Conservation (phyloP, 2,888 invertebrate genomes). For the Luperina testacea region DNA sequence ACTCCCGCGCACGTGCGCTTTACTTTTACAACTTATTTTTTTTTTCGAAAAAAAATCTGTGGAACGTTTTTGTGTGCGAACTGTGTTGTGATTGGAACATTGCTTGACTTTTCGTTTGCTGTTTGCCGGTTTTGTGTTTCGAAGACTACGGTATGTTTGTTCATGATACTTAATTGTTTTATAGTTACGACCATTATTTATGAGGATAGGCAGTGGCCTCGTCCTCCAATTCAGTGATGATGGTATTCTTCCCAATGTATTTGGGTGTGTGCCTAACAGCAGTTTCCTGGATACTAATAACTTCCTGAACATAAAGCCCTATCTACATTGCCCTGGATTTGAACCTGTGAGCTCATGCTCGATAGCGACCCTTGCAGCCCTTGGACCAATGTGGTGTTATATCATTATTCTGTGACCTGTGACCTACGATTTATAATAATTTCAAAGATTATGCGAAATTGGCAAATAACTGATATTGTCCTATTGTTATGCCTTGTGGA, state of each 20-base stretch:
- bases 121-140: constrained; percentile 70
- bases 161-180: constrained; percentile 46
- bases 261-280: background rate
- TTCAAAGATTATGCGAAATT: background rate
- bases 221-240: background rate
- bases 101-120: constrained; percentile 71
- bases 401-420: background rate
- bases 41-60: constrained; percentile 66
- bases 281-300: background rate
- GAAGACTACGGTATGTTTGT: constrained; percentile 78
- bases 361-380: background rate
- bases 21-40: constrained; percentile 58
- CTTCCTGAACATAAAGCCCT: background rate
- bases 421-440: background rate
- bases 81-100: constrained; percentile 78
- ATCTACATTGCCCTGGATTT: background rate
- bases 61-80: constrained; percentile 81
- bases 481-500: background rate
- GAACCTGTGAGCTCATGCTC: background rate
- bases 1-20: constrained; percentile 79
- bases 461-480: background rate
- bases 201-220: background rate
- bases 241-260: background rate
- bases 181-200: background rate
- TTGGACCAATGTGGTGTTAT: background rate